These are phyloP conservation scores for Callyntrura sp. DNA, from an alignment of 2,888 invertebrate species.

Conservation along the genomic window DNA sequence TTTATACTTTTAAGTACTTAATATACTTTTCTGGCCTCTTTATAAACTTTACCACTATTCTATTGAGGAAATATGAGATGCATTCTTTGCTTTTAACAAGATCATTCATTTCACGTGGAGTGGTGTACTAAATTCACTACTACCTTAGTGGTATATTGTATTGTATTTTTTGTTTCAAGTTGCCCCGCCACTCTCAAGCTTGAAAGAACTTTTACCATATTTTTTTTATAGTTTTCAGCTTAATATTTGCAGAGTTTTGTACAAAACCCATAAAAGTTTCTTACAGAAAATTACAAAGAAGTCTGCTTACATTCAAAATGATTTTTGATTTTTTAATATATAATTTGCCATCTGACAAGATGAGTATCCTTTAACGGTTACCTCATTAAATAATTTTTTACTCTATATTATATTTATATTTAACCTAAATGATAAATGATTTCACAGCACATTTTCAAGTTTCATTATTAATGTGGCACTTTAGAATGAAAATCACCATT, in stretches of 20 bases:
- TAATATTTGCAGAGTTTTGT: conserved; percentile 69
- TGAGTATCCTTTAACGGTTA: conserved; percentile 20
- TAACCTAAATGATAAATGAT: no score
- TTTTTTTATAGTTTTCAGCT: not conserved
- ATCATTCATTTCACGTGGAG: conserved; percentile 59
- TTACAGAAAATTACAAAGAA: conserved; percentile 15
- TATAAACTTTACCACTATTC: conserved; percentile 34
- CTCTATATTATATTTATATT: no score
- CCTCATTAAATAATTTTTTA: no score
- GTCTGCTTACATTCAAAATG: conserved; percentile 9
- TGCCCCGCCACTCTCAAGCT: conserved; percentile 49
- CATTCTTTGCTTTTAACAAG: conserved; percentile 61
- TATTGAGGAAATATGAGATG: conserved; percentile 68
- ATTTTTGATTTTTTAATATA: no score
- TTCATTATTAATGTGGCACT: conserved; percentile 61
- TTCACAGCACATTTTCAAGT: conserved; percentile 66
- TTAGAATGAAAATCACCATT: conserved; percentile 52
- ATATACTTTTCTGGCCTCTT: conserved; percentile 55
- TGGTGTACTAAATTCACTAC: not conserved
- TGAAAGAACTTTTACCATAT: not conserved
- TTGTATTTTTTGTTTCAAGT: conserved; percentile 45
- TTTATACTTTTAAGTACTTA: conserved; percentile 9
- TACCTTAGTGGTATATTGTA: no score
- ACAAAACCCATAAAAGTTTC: conserved; percentile 54
- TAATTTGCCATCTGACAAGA: not conserved